These are phyloP conservation scores for Sylvia atricapilla DNA, from an alignment of 2,113 vertebrate species.

Conservation along the genomic window DNA sequence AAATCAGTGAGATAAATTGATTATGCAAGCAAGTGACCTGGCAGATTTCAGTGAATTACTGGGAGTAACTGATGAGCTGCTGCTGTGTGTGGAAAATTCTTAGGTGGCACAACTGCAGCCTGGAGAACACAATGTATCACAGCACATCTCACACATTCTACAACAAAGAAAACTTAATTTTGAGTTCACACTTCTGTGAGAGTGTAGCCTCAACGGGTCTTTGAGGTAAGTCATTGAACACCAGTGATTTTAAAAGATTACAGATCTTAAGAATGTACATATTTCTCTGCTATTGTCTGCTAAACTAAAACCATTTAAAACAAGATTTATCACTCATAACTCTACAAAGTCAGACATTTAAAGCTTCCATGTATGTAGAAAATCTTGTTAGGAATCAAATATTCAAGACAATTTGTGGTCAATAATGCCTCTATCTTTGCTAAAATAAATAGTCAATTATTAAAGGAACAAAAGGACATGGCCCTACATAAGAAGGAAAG, in stretches of 20 bases:
- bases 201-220: background rate
- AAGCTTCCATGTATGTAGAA: background rate
- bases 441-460: conserved; percentile 35
- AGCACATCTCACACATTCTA: background rate
- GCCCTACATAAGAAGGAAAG: background rate
- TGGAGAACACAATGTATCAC: background rate
- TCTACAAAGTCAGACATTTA: background rate
- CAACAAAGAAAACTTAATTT: background rate
- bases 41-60: background rate
- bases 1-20: background rate
- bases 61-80: background rate
- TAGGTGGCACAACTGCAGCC: background rate
- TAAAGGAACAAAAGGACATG: background rate
- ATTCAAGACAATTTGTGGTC: background rate
- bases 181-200: background rate
- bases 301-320: background rate
- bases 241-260: background rate
- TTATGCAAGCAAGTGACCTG: background rate
- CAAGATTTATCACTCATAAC: background rate
- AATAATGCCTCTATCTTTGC: background rate
- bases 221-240: background rate
- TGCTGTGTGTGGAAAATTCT: background rate
- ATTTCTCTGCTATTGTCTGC: background rate
- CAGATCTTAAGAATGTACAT: background rate
- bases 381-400: background rate